Conservation (phyloP, 2,888 invertebrate species). For the Lucinisca nassula region DNA sequence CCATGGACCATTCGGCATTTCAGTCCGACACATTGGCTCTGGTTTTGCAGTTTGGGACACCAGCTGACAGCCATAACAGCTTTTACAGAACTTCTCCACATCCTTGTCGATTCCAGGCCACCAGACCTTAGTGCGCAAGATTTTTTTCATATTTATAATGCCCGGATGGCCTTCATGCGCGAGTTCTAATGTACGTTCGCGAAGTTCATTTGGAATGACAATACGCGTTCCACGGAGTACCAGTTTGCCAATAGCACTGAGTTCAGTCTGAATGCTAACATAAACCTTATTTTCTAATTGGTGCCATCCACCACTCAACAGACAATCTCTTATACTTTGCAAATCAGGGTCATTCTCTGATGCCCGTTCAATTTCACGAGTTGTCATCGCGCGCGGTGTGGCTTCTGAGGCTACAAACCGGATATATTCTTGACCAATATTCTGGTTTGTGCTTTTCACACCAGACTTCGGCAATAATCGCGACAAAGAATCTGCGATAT, state of each 20-base stretch:
- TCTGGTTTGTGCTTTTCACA: too few species aligned
- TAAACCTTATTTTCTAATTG: background rate
- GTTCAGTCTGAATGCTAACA: constrained; percentile 39
- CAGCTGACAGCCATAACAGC: constrained; percentile 64
- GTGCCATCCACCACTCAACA: too few species aligned
- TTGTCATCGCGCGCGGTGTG: constrained; percentile 48
- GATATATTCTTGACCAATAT: constrained; percentile 36
- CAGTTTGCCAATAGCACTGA: constrained; percentile 37
- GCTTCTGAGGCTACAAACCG: constrained; percentile 36
- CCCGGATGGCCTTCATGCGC: constrained; percentile 54
- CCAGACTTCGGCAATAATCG: constrained; percentile 8
- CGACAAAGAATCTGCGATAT: constrained; percentile 49
- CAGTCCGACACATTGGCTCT: too few species aligned
- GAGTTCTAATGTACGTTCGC: background rate
- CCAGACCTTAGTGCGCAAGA: constrained; percentile 1
- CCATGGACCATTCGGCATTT: too few species aligned
- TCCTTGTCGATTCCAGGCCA: constrained; percentile 33
- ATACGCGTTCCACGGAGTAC: constrained; percentile 53
- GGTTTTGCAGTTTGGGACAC: constrained; percentile 13
- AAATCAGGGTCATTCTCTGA: too few species aligned
- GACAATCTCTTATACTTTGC: too few species aligned
- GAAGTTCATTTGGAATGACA: background rate
- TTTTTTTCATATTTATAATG: constrained; percentile 31
- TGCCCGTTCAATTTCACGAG: constrained; percentile 53
- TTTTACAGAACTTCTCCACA: constrained; percentile 42